Percentiles rank a stretch among this genome's conserved stretches.
These are phyloP conservation scores for Parapsyche elsis DNA, from an alignment of 1,140 invertebrate genomes.

Conservation along the genomic window DNA sequence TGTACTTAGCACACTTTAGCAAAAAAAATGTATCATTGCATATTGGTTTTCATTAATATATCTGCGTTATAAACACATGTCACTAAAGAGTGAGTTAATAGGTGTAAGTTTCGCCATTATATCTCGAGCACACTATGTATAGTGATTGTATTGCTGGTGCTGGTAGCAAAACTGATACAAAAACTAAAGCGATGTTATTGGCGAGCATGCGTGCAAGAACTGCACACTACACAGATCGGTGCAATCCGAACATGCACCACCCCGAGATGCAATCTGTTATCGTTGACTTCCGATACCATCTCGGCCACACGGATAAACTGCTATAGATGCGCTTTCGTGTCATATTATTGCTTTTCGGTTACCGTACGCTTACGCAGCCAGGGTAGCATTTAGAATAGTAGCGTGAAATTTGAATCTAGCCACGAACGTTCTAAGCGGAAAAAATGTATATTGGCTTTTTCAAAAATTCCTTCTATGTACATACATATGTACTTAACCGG, in stretches of 20 bases:
- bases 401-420: background rate
- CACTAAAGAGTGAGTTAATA: no score
- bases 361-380: background rate
- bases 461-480: no score
- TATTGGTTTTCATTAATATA: no score
- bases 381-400: background rate
- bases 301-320: conserved; percentile 9
- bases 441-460: background rate
- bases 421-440: background rate
- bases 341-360: background rate
- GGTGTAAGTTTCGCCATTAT: no score
- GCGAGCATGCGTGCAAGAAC: background rate
- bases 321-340: background rate
- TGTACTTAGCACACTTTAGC: no score
- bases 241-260: background rate
- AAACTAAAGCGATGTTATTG: no score
- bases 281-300: conserved; percentile 11
- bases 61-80: no score
- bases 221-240: background rate
- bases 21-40: no score
- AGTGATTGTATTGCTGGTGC: no score
- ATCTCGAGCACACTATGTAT: no score
- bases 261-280: conserved; percentile 21
- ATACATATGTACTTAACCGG: background rate
- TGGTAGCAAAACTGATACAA: no score